Evolutionary conservation across 2,888 invertebrate species (phyloP).

Genomic region (Aromia moschata): DNA sequence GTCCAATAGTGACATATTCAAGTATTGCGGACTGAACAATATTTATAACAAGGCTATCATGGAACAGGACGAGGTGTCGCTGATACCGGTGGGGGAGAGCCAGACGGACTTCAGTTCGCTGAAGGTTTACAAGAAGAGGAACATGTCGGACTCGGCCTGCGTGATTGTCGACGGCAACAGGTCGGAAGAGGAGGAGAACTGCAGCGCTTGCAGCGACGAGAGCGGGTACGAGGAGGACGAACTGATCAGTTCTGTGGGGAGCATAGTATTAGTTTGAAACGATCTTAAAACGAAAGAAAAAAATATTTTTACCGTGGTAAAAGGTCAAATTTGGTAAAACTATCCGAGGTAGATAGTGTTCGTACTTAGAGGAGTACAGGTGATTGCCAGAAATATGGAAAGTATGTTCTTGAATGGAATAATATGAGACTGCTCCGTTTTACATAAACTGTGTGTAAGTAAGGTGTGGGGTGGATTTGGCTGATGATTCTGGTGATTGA

Average conservation of each 20-base stretch:
- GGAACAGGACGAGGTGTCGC: conserved; percentile 59
- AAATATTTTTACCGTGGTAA: conserved; percentile 1
- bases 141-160: conserved; percentile 50
- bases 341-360: no score
- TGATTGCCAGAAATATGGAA: no score
- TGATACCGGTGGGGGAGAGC: conserved; percentile 61
- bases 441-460: no score
- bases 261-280: conserved; percentile 57
- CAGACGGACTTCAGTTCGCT: conserved; percentile 60
- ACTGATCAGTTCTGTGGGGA: conserved; percentile 57
- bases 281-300: conserved; percentile 1
- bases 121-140: conserved; percentile 61
- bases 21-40: conserved; percentile 52
- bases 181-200: conserved; percentile 63
- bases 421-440: no score
- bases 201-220: conserved; percentile 89
- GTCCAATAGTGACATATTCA: conserved; percentile 51
- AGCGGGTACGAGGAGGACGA: conserved; percentile 89
- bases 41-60: conserved; percentile 47
- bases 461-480: no score
- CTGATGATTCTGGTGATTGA: no score
- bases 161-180: conserved; percentile 27
- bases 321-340: no score
- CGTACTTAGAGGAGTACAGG: no score
- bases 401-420: no score